phyloP scores from a whole-genome alignment of 2,888 invertebrate species.

The Megastigmus dorsalis region DNA sequence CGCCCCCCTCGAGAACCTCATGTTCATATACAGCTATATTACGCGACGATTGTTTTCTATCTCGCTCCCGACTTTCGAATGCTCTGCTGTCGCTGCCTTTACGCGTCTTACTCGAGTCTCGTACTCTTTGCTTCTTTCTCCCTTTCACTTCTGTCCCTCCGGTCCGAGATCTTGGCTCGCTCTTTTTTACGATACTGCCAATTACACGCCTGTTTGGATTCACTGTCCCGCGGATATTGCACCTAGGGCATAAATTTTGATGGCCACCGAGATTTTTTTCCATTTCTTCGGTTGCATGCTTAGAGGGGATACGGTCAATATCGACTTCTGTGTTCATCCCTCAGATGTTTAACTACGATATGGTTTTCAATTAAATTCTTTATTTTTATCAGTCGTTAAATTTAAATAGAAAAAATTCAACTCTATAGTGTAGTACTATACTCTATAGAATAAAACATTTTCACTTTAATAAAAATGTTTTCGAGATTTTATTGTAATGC shows the following conservation, averaged over 20 bases:
- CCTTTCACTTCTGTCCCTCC: conserved; percentile 55
- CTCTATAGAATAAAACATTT: too few species aligned
- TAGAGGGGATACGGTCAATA: not conserved
- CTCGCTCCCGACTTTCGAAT: conserved; percentile 17
- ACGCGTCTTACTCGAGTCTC: conserved; percentile 3
- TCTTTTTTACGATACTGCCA: conserved; percentile 74
- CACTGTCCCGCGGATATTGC: conserved; percentile 67
- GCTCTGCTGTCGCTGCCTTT: not conserved
- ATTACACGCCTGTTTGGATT: conserved; percentile 75
- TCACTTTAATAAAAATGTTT: too few species aligned
- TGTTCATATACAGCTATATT: too few species aligned
- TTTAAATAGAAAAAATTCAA: too few species aligned
- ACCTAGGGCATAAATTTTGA: conserved; percentile 67
- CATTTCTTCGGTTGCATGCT: not conserved
- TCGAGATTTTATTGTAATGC: too few species aligned
- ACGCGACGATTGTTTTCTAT: conserved; percentile 1
- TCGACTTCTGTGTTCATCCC: too few species aligned
- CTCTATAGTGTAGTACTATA: too few species aligned
- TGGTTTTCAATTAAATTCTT: too few species aligned
- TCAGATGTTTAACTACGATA: too few species aligned
- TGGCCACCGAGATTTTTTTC: conserved; percentile 47
- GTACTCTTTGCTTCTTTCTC: conserved; percentile 57
- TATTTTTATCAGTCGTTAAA: too few species aligned
- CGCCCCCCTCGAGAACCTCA: not conserved
- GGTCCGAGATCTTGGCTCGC: conserved; percentile 44